These are phyloP conservation scores for Phyllotis vaccarum DNA, from an alignment of 2,797 vertebrate genomes.

Conservation along the genomic window DNA sequence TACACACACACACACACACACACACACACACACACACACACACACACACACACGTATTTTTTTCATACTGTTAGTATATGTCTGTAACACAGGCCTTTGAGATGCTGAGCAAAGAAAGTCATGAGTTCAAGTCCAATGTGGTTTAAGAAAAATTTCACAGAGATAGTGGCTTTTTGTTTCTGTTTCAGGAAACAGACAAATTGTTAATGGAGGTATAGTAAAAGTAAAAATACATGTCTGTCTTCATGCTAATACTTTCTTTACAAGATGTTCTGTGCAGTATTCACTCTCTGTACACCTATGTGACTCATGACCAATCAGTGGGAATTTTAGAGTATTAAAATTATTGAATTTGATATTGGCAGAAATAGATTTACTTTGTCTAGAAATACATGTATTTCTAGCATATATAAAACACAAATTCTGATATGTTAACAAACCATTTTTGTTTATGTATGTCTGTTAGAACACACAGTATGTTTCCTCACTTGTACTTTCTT, in stretches of 20 bases:
- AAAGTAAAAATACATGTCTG: neutral
- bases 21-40: too few species aligned
- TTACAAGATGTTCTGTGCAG: neutral
- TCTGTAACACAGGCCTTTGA: neutral
- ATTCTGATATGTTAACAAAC: neutral
- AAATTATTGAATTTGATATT: neutral
- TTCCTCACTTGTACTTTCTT: neutral
- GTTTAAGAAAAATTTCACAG: neutral
- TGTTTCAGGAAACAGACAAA: neutral
- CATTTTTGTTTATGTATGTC: neutral
- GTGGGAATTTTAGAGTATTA: neutral
- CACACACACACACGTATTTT: too few species aligned
- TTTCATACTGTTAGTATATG: neutral
- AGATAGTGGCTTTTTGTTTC: neutral
- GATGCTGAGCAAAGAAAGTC: neutral
- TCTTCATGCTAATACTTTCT: neutral
- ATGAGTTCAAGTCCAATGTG: neutral
- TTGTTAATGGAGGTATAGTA: neutral
- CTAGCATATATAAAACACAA: neutral
- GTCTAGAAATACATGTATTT: neutral
- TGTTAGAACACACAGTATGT: neutral
- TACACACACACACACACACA: too few species aligned
- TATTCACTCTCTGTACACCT: neutral
- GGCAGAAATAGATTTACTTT: neutral
- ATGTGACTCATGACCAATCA: neutral